Evolutionary conservation across 1,140 invertebrate species (phyloP), one percentile per base, ranked within the genome.

Genomic region (Meteorus sp.): DNA sequence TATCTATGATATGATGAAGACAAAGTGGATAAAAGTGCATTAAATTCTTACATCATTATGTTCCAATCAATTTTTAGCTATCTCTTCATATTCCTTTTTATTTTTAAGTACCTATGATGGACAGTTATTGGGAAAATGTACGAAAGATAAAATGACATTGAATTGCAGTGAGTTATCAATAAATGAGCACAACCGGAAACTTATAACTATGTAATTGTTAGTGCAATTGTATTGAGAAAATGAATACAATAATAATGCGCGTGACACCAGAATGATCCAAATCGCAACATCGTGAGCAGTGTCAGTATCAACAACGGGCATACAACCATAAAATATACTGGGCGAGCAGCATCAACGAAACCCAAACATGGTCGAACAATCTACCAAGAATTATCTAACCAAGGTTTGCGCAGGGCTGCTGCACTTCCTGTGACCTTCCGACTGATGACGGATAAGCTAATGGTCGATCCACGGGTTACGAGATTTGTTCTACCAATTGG

Each of bases 351-450:
- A 47, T 23, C 8, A 51, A 31, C 8, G 27, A 52, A 53, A 3
- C n/a, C 33, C 27, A n/a, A n/a, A n/a, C 35, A 29, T 45, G n/a
- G 17, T 44, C 23, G 56, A 61, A 60, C 39, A 41, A 59, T 43
- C 63, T 44, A 69, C 67, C 64, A 56, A 61, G 62, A 68, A 61
- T 65, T 66, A 71, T 48, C 70, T 79, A 79, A 79, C 63, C 59
- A 62, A 70, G 65, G 1, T 77, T 72, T 78, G 76, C 79, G 62
- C 79, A 97, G 94, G 75, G 91, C 95, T 66, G 95, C 95, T 37
- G 95, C 96, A 41, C 83, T 98, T 43, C 96, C 96, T 37, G 87
- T 98, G 43, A 97, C 95, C 41, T 96, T 98, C 78, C 87, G 88
- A 44, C 92, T 93, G 73, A 89, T 98, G 87, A 95, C 97, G 76